Evolutionary conservation across 2,888 invertebrate species (phyloP).

Genomic region (Glyphotaelius pellucidus): DNA sequence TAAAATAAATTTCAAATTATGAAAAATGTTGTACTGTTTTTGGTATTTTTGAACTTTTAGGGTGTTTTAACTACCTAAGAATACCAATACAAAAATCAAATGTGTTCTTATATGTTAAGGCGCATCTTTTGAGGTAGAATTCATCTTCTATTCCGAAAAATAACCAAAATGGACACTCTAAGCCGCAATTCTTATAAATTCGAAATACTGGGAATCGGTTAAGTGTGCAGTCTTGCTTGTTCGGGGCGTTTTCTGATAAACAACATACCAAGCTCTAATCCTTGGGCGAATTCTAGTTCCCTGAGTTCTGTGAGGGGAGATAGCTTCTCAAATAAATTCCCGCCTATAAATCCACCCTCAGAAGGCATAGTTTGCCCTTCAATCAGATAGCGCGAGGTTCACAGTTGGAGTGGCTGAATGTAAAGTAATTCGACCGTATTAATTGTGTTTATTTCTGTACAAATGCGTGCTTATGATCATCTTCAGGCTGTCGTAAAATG

Average conservation of each 20-base stretch:
- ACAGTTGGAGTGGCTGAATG: conserved; percentile 27
- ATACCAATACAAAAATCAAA: no score
- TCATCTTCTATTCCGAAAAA: no score
- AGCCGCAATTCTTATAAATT: conserved; percentile 20
- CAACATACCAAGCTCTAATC: conserved; percentile 31
- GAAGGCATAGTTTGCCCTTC: conserved; percentile 25
- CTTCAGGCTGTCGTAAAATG: not conserved
- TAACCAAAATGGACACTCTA: not conserved
- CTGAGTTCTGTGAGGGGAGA: not conserved
- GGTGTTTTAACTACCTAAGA: no score
- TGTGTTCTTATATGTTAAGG: no score
- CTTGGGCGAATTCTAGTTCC: not conserved
- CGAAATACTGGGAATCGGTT: conserved; percentile 11
- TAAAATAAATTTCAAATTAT: no score
- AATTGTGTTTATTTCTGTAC: not conserved
- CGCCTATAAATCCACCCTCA: conserved; percentile 14
- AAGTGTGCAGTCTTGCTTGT: conserved; percentile 9
- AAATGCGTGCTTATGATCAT: not conserved
- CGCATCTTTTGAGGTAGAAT: no score
- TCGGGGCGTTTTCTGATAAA: conserved; percentile 26
- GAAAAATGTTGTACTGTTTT: no score
- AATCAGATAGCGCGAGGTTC: conserved; percentile 25
- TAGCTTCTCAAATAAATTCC: conserved; percentile 9
- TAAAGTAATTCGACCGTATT: not conserved
- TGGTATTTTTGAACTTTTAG: no score